Conservation (phyloP, 1,140 invertebrate genomes). For the Brachionus manjavacas region DNA sequence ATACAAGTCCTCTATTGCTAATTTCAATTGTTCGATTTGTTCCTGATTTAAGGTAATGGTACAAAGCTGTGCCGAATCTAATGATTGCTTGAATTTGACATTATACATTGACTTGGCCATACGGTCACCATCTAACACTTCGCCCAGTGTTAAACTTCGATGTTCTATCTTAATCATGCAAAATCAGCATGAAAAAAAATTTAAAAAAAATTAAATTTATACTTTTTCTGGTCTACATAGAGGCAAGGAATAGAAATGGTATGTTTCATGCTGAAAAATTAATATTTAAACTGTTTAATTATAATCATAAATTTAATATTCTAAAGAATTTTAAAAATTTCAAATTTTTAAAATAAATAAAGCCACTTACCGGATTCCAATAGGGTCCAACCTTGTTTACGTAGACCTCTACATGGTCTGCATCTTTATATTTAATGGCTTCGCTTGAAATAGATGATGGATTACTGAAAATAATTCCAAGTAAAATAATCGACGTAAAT, state of each 20-base stretch:
- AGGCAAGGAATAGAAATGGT: conserved; percentile 62
- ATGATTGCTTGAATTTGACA: conserved; percentile 55
- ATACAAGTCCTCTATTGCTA: conserved; percentile 62
- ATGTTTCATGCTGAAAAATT: conserved; percentile 58
- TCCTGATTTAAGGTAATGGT: conserved; percentile 53
- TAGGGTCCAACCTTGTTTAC: conserved; percentile 64
- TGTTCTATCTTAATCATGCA: conserved; percentile 58
- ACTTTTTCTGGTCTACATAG: conserved; percentile 61
- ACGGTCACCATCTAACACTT: conserved; percentile 61
- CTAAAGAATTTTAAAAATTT: neutral
- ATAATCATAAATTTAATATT: neutral
- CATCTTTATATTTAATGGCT: neutral
- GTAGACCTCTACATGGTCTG: conserved; percentile 55
- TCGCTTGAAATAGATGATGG: neutral
- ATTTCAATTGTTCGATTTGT: conserved; percentile 56
- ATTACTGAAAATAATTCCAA: neutral
- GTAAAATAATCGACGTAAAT: neutral
- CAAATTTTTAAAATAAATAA: neutral
- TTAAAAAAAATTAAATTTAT: conserved; percentile 27
- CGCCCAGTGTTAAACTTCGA: conserved; percentile 60
- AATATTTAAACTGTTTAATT: neutral
- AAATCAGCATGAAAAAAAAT: neutral
- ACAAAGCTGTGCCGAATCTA: conserved; percentile 57
- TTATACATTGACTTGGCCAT: conserved; percentile 61
- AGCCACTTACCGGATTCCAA: conserved; percentile 56